A percentile compares a stretch with the other conserved stretches of the same genome.
These are phyloP conservation scores for Hedychridium roseum DNA, from an alignment of 2,888 invertebrate species.

Conservation along the genomic window DNA sequence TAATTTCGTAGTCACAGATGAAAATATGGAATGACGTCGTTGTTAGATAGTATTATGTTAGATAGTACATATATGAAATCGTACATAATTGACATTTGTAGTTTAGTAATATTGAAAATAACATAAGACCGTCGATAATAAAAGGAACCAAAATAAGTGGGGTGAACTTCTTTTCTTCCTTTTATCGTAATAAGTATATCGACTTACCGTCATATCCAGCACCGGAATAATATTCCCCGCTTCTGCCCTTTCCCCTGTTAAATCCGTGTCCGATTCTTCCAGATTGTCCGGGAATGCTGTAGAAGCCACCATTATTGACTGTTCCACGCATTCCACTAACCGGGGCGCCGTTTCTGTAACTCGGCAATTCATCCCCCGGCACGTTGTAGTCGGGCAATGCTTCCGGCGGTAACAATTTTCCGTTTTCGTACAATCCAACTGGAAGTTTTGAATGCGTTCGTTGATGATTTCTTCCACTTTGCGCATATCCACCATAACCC, in stretches of 20 bases:
- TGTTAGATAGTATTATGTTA: no score
- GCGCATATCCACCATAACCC: slow-evolving; percentile 23
- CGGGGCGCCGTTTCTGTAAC: slow-evolving; percentile 47
- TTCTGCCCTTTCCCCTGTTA: slow-evolving; percentile 16
- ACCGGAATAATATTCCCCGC: slow-evolving; percentile 20
- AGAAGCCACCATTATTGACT: slow-evolving; percentile 31
- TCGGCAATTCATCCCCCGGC: slow-evolving; percentile 41
- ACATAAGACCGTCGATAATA: no score
- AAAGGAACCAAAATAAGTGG: no score
- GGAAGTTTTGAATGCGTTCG: slow-evolving; percentile 37
- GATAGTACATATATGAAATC: no score
- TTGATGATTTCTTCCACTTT: slow-evolving; percentile 24
- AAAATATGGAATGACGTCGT: no score
- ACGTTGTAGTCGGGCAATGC: slow-evolving; percentile 34
- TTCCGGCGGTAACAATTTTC: slow-evolving; percentile 29
- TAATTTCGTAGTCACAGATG: no score
- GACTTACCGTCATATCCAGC: background rate
- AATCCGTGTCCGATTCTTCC: slow-evolving; percentile 22
- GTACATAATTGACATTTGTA: no score
- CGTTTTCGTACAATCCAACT: slow-evolving; percentile 35
- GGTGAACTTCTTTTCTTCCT: slow-evolving; percentile 14
- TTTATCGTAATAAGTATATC: background rate
- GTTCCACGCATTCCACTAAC: slow-evolving; percentile 40
- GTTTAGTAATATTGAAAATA: no score
- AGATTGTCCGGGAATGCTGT: slow-evolving; percentile 34